phyloP scores from a whole-genome alignment of 2,797 vertebrate species.

The Sebastes melanostomus region DNA sequence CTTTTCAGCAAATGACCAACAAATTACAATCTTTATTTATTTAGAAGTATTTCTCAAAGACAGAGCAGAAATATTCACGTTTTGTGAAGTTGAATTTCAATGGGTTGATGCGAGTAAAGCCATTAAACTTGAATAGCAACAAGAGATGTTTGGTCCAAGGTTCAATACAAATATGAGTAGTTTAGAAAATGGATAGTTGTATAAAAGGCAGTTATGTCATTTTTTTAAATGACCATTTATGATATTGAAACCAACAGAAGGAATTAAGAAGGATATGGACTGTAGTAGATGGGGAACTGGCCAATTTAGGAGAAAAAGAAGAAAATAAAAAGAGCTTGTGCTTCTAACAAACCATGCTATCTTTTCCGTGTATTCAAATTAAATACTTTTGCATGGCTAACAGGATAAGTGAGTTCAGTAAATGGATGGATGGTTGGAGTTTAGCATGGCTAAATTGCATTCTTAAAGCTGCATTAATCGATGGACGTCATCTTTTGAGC shows the following conservation, averaged over 20 bases:
- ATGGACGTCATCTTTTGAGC: not conserved
- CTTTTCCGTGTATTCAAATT: accelerated
- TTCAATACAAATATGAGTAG: not conserved
- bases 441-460: not conserved
- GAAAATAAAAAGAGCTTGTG: not conserved
- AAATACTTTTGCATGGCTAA: too few species aligned
- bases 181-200: not conserved
- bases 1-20: not conserved
- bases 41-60: not conserved
- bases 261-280: not conserved
- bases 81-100: not conserved
- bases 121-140: not conserved
- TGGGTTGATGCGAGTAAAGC: not conserved
- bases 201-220: not conserved
- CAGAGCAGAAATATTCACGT: not conserved
- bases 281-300: not conserved
- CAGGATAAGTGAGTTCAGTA: not conserved
- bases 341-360: too few species aligned
- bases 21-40: not conserved
- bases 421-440: not conserved
- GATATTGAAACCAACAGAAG: not conserved
- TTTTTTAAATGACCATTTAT: not conserved
- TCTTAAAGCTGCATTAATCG: not conserved
- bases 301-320: not conserved
- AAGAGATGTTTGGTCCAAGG: not conserved